Base-by-base conservation (phyloP, 2,797 vertebrate species). In the Gephyroberyx darwinii region DNA sequence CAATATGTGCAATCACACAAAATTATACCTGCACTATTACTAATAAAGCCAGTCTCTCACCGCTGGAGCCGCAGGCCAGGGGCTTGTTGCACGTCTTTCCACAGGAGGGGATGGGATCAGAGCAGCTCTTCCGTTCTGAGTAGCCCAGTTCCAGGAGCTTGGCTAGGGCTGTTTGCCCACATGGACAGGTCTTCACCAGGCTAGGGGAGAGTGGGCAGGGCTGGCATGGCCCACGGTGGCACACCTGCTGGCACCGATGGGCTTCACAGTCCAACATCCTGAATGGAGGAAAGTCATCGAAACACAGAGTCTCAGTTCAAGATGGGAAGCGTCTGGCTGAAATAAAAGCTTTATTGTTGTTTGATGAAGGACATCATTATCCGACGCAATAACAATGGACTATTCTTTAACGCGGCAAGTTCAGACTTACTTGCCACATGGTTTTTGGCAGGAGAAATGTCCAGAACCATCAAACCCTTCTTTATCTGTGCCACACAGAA, bases 1-100 rank as follows among this genome's bases (percentile, higher is more conserved):
- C 4, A 13, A 12, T 41, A 13, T 41, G 12, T 12, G 1, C 10
- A 41, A 13, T 13, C 4, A n/a, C 3, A n/a, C 31, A 37, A 57
- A 35, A 57, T 9, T 3, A 35, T 19, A 30, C 20, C 33, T 51
- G 17, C 4, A 19, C 5, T 53, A 58, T 31, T 20, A 3, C 10
- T 39, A 16, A 26, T 45, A 31, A 26, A 41, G 8, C 5, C 8
- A 4, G 20, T 43, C 30, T n/a, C 87, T 94, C 93, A 99, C 98
- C 96, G 60, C 89, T 92, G 70, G 96, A 96, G 64, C 98, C 96
- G 67, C 98, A 99, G 58, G 95, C 89, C 66, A 99, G 89, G 19
- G 96, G 96, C 73, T 95, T 96, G 92, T 94, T 95, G 86, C 98
- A 99, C 0, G 95, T 96, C 93, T 97, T 98, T 67, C 97, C 96